Evolutionary conservation across 2,888 invertebrate genomes (phyloP).

Genomic region (Deroplatys truncata): DNA sequence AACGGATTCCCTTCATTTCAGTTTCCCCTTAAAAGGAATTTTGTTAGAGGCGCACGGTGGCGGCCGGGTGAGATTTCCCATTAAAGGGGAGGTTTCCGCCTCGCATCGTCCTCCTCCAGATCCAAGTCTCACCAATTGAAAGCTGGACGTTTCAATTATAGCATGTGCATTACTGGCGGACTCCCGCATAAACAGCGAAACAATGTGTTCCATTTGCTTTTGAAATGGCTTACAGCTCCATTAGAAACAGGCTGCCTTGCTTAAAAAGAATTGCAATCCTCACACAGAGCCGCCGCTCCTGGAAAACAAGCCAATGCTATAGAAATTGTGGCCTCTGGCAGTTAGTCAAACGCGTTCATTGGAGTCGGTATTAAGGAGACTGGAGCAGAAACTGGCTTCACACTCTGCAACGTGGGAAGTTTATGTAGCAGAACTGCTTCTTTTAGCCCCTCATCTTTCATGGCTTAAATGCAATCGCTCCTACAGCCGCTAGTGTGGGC

Average conservation of each 20-base stretch:
- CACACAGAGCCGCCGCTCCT: neutral
- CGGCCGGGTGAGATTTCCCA: neutral
- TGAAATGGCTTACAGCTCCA: neutral
- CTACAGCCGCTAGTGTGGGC: neutral
- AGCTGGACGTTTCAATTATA: too few relatives aligned
- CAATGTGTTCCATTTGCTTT: neutral
- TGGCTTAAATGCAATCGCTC: neutral
- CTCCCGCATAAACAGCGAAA: neutral
- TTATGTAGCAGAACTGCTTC: neutral
- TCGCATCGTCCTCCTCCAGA: neutral
- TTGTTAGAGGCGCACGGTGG: neutral
- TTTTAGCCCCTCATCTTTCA: neutral
- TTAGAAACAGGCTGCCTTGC: neutral
- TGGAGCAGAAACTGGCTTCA: neutral
- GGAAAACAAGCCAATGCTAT: neutral
- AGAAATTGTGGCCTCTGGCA: conserved; percentile 6
- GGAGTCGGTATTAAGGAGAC: neutral
- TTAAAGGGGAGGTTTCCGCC: neutral
- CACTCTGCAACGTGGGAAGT: neutral
- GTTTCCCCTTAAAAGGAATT: neutral
- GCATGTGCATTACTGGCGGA: neutral
- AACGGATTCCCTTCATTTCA: neutral
- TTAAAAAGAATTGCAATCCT: neutral
- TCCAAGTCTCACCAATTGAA: neutral
- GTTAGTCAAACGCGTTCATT: neutral